A percentile compares a stretch with the other conserved stretches of the same genome.
phyloP scores from a whole-genome alignment of 2,888 invertebrate genomes.

The Melanchra persicariae region DNA sequence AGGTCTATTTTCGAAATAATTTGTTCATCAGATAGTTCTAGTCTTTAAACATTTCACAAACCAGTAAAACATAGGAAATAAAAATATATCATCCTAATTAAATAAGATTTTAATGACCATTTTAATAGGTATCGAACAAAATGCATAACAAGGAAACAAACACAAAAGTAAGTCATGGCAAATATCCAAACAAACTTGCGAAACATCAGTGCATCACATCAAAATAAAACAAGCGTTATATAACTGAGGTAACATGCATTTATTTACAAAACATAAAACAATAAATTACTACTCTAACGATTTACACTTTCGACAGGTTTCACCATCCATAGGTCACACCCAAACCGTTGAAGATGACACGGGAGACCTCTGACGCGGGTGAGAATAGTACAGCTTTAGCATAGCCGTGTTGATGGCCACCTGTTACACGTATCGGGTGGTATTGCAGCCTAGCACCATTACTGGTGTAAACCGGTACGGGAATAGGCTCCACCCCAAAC shows the following conservation, averaged over 20 bases:
- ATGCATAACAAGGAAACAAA: slow-evolving; percentile 24
- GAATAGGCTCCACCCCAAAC: slow-evolving; percentile 15
- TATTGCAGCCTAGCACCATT: slow-evolving; percentile 27
- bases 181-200: slow-evolving; percentile 19
- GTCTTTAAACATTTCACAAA: neutral
- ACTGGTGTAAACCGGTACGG: slow-evolving; percentile 11
- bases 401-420: slow-evolving; percentile 36
- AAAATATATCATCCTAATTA: neutral
- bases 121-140: slow-evolving; percentile 3
- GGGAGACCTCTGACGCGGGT: slow-evolving; percentile 83
- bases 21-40: neutral
- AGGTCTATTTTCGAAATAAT: neutral
- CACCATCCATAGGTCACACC: slow-evolving; percentile 79
- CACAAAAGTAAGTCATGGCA: slow-evolving; percentile 31
- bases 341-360: slow-evolving; percentile 90
- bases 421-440: slow-evolving; percentile 26
- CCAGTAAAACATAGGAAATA: neutral
- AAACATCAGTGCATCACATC: slow-evolving; percentile 12
- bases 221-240: slow-evolving; percentile 38
- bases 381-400: slow-evolving; percentile 58
- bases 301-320: slow-evolving; percentile 29
- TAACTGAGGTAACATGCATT: slow-evolving; percentile 43
- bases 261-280: slow-evolving; percentile 37
- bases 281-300: slow-evolving; percentile 48
- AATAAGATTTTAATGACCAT: neutral